Percentiles rank a stretch among this genome's conserved stretches.
phyloP scores from a whole-genome alignment of 1,140 invertebrate genomes.

The Drosophila aff. region DNA sequence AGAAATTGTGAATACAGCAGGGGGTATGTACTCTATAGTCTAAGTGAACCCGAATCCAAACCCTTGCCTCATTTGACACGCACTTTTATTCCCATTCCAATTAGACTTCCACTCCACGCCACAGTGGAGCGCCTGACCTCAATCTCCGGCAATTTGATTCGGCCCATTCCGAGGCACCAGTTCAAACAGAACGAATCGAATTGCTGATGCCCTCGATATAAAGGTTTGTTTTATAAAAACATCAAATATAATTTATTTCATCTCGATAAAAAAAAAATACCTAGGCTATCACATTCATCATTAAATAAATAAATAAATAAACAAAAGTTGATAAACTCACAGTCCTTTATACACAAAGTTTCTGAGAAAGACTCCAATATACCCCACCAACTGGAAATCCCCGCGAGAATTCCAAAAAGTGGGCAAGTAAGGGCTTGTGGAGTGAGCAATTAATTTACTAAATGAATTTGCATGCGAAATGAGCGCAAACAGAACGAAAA shows the following conservation, averaged over 20 bases:
- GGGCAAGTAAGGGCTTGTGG: conserved; percentile 50
- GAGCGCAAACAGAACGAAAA: conserved; percentile 58
- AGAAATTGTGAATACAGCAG: conserved; percentile 30
- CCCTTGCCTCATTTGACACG: conserved; percentile 47
- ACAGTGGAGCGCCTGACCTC: conserved; percentile 76
- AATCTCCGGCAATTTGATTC: conserved; percentile 68
- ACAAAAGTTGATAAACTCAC: neutral
- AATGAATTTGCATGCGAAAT: conserved; percentile 83
- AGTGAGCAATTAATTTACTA: conserved; percentile 82
- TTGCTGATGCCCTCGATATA: neutral
- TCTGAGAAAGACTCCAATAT: neutral
- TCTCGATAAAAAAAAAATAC: neutral
- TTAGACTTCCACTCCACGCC: conserved; percentile 32
- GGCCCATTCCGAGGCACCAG: conserved; percentile 21
- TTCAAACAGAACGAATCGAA: conserved; percentile 5
- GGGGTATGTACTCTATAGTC: neutral
- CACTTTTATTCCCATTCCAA: conserved; percentile 29
- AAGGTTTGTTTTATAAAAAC: too few species aligned
- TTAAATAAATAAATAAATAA: neutral
- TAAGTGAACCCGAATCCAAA: conserved; percentile 11
- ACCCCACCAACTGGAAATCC: conserved; percentile 6
- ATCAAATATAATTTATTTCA: neutral
- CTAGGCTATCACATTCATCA: neutral
- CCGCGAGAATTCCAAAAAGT: conserved; percentile 32
- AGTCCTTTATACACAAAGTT: neutral